Evolutionary conservation across 2,888 invertebrate species (phyloP).

Genomic region (Scaptomyza reducta): DNA sequence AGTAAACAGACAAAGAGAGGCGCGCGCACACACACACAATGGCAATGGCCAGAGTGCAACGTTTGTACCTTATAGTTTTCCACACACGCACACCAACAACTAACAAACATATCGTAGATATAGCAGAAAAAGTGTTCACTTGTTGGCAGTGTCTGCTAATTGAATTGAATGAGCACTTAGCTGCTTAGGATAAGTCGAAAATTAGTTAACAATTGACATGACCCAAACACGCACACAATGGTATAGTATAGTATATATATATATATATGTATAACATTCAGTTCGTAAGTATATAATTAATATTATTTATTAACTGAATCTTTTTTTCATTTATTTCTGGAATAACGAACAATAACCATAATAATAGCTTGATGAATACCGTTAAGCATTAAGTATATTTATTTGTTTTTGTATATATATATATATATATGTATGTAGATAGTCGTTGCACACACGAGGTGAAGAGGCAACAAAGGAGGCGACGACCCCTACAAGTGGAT

Average conservation of each 20-base stretch:
- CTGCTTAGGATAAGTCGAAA: slow-evolving; percentile 41
- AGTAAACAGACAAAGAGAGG: slow-evolving; percentile 46
- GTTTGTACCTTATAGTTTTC: slow-evolving; percentile 25
- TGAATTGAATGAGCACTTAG: slow-evolving; percentile 45
- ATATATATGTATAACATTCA: not conserved
- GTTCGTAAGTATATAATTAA: not conserved
- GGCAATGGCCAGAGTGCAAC: slow-evolving; percentile 34
- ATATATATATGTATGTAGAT: slow-evolving; percentile 5
- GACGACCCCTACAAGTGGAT: slow-evolving; percentile 27
- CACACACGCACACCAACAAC: slow-evolving; percentile 3
- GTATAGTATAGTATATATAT: too few relatives aligned
- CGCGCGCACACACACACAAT: slow-evolving; percentile 15
- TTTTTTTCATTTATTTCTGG: slow-evolving; percentile 2
- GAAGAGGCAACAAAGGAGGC: slow-evolving; percentile 25
- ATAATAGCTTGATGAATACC: not conserved
- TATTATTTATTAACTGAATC: slow-evolving; percentile 8
- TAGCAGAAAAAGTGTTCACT: slow-evolving; percentile 26
- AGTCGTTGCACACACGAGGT: slow-evolving; percentile 36
- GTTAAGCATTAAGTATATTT: not conserved
- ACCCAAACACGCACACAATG: slow-evolving; percentile 18
- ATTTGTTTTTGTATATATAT: slow-evolving; percentile 14
- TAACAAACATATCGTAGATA: not conserved
- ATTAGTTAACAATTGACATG: slow-evolving; percentile 47
- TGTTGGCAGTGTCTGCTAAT: slow-evolving; percentile 46
- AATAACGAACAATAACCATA: slow-evolving; percentile 11